A percentile compares a stretch with the other conserved stretches of the same genome.
Conservation (phyloP, 2,113 vertebrate species). For the Panthera tigris region DNA sequence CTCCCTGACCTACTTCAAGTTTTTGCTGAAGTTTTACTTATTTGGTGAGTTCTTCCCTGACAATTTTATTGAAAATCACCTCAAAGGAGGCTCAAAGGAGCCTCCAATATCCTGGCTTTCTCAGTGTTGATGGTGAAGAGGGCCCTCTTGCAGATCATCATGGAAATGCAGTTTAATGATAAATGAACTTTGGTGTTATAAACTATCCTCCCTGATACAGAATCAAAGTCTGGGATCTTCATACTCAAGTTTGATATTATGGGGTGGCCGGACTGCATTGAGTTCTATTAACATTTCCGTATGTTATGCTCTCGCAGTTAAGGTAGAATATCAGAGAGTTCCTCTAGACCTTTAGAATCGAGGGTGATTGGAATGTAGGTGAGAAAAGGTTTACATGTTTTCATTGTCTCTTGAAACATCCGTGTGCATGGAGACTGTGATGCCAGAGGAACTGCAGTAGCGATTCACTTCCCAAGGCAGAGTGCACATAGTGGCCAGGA, state of each 20-base stretch:
- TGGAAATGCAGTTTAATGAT: not conserved
- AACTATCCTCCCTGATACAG: not conserved
- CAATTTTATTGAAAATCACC: not conserved
- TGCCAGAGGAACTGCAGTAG: not conserved
- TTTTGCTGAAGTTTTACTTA: not conserved
- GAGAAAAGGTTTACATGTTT: not conserved
- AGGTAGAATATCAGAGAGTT: not conserved
- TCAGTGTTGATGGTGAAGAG: not conserved
- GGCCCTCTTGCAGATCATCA: not conserved
- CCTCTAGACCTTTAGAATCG: not conserved
- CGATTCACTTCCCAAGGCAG: not conserved
- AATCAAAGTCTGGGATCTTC: not conserved
- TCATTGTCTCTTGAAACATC: not conserved
- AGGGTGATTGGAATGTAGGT: not conserved
- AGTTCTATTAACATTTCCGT: not conserved
- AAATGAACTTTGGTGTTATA: not conserved
- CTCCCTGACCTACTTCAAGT: not conserved
- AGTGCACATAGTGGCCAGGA: not conserved
- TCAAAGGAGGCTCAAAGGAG: no score
- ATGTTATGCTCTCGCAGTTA: not conserved
- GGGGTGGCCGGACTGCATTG: not conserved
- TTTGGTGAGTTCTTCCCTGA: not conserved
- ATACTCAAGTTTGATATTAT: not conserved
- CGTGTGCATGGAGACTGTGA: not conserved
- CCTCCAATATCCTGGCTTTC: not conserved